Percentiles rank a stretch among this genome's conserved stretches.
phyloP scores from a whole-genome alignment of 2,113 vertebrate genomes.

The Silurus glanis region DNA sequence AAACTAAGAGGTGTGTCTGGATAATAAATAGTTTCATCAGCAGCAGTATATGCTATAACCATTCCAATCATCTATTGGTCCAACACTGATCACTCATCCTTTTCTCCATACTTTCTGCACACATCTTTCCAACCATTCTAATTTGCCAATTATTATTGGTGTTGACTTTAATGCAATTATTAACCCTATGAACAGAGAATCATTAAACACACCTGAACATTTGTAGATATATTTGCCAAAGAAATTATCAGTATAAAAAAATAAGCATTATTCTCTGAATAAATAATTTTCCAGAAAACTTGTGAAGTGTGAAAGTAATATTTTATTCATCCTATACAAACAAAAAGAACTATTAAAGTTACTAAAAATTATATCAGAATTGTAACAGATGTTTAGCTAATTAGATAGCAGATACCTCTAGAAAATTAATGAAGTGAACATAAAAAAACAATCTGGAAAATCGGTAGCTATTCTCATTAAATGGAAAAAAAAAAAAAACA shows the following conservation, averaged over 20 bases:
- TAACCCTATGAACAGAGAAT: background rate
- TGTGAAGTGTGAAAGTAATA: background rate
- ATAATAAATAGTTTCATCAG: background rate
- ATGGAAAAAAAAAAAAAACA: background rate
- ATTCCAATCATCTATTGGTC: background rate
- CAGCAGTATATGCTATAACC: background rate
- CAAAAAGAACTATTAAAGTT: background rate
- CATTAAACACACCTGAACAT: background rate
- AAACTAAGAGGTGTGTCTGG: constrained; percentile 9
- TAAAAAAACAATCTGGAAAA: background rate
- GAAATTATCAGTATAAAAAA: too few relatives aligned
- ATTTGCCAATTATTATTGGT: background rate
- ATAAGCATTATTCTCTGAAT: background rate
- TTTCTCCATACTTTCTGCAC: background rate
- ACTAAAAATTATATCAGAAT: background rate
- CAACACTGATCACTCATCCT: background rate
- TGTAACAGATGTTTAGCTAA: background rate
- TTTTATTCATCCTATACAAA: background rate
- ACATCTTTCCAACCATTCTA: background rate
- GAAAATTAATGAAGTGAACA: too few relatives aligned
- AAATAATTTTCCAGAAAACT: background rate
- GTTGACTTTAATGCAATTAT: background rate
- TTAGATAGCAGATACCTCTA: background rate
- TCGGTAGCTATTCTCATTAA: background rate
- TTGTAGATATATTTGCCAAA: too few relatives aligned